Conservation (phyloP, 2,797 vertebrate genomes). For the Rhinichthys osculus region DNA sequence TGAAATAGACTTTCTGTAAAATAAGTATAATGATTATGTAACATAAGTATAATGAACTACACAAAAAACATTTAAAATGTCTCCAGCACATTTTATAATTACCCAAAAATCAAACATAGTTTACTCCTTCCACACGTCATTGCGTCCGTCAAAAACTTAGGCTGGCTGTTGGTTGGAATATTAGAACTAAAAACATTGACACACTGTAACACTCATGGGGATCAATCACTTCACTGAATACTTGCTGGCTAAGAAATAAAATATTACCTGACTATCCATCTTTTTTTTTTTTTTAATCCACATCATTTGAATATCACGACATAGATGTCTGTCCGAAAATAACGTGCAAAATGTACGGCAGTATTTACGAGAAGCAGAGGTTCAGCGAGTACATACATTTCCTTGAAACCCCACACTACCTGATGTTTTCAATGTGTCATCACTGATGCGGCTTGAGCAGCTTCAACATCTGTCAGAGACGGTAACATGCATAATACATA, state of each 20-base stretch:
- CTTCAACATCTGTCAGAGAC: too few relatives aligned
- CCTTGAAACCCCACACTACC: too few relatives aligned
- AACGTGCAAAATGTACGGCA: background rate
- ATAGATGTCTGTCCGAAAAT: background rate
- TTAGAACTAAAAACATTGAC: background rate
- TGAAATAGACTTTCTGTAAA: background rate
- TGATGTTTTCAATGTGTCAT: too few relatives aligned
- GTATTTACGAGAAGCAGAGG: background rate
- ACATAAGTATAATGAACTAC: background rate
- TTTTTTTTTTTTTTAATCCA: background rate
- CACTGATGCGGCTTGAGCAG: too few relatives aligned
- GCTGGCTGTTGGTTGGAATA: background rate
- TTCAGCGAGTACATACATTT: too few relatives aligned
- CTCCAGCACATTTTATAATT: background rate
- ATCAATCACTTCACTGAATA: background rate
- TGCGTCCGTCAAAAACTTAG: background rate
- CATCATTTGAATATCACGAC: background rate
- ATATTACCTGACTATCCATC: background rate
- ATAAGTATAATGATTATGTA: background rate
- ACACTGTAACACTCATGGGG: background rate
- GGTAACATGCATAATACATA: background rate
- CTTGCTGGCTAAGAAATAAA: background rate
- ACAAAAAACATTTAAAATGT: background rate
- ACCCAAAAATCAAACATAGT: background rate
- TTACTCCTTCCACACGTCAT: background rate